Evolutionary conservation across 2,888 invertebrate species (phyloP), one percentile per base, ranked within the genome.

Genomic region (Ichneumoninae sp.): DNA sequence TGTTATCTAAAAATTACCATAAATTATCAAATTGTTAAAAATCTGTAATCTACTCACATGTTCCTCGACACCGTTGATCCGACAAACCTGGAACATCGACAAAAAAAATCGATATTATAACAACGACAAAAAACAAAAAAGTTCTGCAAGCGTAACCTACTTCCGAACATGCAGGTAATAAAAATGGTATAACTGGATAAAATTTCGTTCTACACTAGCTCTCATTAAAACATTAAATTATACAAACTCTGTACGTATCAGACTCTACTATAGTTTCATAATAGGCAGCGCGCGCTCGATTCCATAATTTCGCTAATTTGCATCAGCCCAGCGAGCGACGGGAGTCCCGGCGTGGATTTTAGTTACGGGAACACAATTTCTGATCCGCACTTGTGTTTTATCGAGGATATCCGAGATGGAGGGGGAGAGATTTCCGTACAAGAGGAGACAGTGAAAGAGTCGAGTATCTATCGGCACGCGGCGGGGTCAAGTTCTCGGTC

Each of bases 401-500:
- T 78, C 69, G 69, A 69, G 65, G 30, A 47, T 44, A 66, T 71
- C 44, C 30, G 63, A 69, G 22, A 16, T 4, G 22, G 30, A 52
- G 50, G 22, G 26, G 63, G 57, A 40, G 60, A 10, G 26, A 78
- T 70, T 22, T 73, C 4, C 26, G 36, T 60, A 26, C 40, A 60
- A n/a, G 54, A n/a, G 19, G 16, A 74, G 71, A 71, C 40, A 71
- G 68, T 60, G 71, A 78, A 78, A 79, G 82, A 85, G 82, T 82
- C 82, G 82, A 85, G 85, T 82, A 71, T 76, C 79, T 80, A 82
- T 77, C 76, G 87, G 83, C 85, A 85, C 85, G 85, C 87, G 87
- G 86, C 88, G 88, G 91, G 92, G 92, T 92, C 92, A 92, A 92
- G 92, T 92, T 92, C 92, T 92, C 89, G 91, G 92, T 91, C 91